Conservation (phyloP, 2,797 vertebrate species). For the Tragopan temminckii region DNA sequence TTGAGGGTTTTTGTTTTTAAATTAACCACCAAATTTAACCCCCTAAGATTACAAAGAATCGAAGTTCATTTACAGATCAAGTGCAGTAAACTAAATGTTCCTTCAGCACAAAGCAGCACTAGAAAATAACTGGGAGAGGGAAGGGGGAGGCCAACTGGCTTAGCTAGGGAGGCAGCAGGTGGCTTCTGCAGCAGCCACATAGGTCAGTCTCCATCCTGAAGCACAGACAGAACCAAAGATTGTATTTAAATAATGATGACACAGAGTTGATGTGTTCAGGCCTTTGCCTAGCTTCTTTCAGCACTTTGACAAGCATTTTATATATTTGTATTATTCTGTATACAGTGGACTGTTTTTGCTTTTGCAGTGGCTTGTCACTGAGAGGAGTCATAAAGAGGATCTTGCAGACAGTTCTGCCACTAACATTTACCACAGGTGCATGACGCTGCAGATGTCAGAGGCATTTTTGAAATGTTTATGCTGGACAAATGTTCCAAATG, state of each 20-base stretch:
- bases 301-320: constrained; percentile 39
- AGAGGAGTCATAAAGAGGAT: constrained; percentile 69
- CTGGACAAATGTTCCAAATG: constrained; percentile 69
- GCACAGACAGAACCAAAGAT: constrained; percentile 71
- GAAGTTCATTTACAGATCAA: constrained; percentile 83
- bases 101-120: constrained; percentile 85
- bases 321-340: constrained; percentile 40
- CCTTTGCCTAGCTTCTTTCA: constrained; percentile 76
- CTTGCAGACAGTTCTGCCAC: constrained; percentile 62
- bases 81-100: constrained; percentile 83
- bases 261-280: constrained; percentile 70
- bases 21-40: constrained; percentile 83
- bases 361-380: constrained; percentile 45
- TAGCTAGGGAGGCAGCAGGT: constrained; percentile 65
- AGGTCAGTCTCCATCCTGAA: constrained; percentile 75
- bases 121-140: constrained; percentile 75
- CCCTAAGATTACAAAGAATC: constrained; percentile 83
- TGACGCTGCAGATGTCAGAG: constrained; percentile 22
- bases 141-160: constrained; percentile 66
- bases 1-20: constrained; percentile 78
- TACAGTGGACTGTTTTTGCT: constrained; percentile 64
- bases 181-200: constrained; percentile 75
- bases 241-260: constrained; percentile 73
- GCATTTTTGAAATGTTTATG: constrained; percentile 71
- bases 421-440: constrained; percentile 52